phyloP scores from a whole-genome alignment of 1,140 invertebrate species.

The Eupristina koningsbergeri region DNA sequence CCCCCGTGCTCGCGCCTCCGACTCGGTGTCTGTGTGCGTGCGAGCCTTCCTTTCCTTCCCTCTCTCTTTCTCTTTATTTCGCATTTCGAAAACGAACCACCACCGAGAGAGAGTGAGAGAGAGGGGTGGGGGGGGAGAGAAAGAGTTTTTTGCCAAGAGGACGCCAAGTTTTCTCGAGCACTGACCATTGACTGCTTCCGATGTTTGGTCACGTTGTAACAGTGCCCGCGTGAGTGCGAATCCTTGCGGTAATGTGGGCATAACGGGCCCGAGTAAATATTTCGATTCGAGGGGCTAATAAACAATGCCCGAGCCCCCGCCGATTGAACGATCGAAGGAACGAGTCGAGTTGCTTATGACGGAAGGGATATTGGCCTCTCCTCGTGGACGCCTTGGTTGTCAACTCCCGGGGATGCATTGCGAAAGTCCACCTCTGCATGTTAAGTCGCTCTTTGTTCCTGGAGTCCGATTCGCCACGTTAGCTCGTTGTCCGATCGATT shows the following conservation, averaged over 20 bases:
- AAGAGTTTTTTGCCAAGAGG: background rate
- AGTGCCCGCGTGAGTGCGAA: background rate
- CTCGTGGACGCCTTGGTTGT: too few species aligned
- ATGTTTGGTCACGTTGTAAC: background rate
- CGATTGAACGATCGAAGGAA: too few species aligned
- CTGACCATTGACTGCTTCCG: background rate
- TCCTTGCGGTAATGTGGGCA: too few species aligned
- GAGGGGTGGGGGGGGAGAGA: background rate
- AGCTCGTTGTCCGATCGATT: background rate
- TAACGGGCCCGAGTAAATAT: background rate
- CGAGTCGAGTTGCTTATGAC: background rate
- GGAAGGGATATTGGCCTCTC: background rate
- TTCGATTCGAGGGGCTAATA: background rate
- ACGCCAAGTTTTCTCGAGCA: background rate
- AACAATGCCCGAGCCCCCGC: background rate
- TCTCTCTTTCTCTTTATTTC: background rate
- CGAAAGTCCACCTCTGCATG: background rate
- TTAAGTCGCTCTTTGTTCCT: background rate
- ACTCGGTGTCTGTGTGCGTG: conserved; percentile 26
- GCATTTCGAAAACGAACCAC: background rate
- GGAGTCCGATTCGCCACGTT: background rate
- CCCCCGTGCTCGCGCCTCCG: conserved; percentile 41
- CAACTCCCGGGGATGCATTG: background rate
- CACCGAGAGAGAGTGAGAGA: background rate
- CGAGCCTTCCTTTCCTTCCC: conserved; percentile 30